These are phyloP conservation scores for Drosophila monieri DNA, from an alignment of 2,888 invertebrate species.

Conservation along the genomic window DNA sequence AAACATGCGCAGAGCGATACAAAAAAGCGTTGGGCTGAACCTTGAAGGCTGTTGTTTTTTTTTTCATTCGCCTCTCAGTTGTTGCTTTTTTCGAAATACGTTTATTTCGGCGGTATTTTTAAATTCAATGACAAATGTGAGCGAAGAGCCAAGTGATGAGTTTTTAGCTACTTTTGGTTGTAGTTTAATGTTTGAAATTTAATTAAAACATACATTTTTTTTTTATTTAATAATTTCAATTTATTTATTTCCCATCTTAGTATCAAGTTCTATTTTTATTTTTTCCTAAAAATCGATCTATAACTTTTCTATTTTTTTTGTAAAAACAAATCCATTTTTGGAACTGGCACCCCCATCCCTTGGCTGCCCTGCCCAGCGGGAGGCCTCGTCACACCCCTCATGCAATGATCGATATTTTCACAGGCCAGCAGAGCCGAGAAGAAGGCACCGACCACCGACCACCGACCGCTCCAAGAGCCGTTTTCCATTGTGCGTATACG, in stretches of 20 bases:
- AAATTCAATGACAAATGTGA: constrained; percentile 46
- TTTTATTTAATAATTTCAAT: neutral
- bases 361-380: neutral
- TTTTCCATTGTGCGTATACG: constrained; percentile 19
- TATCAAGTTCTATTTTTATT: neutral
- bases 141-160: constrained; percentile 19
- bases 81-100: constrained; percentile 27
- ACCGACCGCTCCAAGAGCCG: neutral
- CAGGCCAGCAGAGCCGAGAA: constrained; percentile 64
- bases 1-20: constrained; percentile 29
- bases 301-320: neutral
- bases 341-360: constrained; percentile 8
- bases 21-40: constrained; percentile 45
- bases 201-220: neutral
- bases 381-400: constrained; percentile 45
- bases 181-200: neutral
- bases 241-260: too few relatives aligned
- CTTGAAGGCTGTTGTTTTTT: constrained; percentile 48
- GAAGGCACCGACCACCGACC: neutral
- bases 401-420: constrained; percentile 72
- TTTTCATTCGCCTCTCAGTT: constrained; percentile 1
- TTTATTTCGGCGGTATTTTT: constrained; percentile 36
- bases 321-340: neutral
- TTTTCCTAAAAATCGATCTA: neutral
- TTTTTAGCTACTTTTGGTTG: neutral